Evolutionary conservation across 2,113 vertebrate genomes (phyloP).

Genomic region (Nesogale talazaci): DNA sequence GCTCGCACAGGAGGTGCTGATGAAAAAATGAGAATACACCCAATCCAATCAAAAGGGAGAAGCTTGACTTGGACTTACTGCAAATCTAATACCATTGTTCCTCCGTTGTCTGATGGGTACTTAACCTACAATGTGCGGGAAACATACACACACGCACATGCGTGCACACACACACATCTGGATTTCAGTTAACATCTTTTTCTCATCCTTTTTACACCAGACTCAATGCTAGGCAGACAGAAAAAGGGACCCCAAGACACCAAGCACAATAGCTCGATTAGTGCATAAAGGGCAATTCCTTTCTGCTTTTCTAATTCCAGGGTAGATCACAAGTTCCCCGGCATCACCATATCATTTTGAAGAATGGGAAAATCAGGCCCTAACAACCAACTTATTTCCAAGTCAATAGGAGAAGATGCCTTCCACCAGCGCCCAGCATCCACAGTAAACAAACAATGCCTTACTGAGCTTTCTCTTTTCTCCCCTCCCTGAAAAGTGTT

Average conservation of each 20-base stretch:
- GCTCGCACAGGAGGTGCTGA: slow-evolving; percentile 82
- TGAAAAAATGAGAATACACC: slow-evolving; percentile 82
- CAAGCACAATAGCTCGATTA: slow-evolving; percentile 64
- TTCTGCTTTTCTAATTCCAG: slow-evolving; percentile 71
- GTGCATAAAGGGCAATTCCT: slow-evolving; percentile 59
- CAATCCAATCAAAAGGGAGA: slow-evolving; percentile 82
- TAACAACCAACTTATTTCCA: slow-evolving; percentile 77
- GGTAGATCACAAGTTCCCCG: slow-evolving; percentile 68
- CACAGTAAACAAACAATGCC: slow-evolving; percentile 34
- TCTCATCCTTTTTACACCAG: not conserved
- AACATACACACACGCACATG: not conserved
- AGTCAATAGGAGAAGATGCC: slow-evolving; percentile 56
- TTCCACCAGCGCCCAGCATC: slow-evolving; percentile 45
- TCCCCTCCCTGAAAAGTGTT: slow-evolving; percentile 69
- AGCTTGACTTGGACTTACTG: slow-evolving; percentile 76
- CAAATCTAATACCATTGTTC: slow-evolving; percentile 68
- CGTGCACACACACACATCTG: not conserved
- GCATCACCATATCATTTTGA: slow-evolving; percentile 74
- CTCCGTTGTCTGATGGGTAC: slow-evolving; percentile 56
- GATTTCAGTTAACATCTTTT: slow-evolving; percentile 75
- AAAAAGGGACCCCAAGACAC: slow-evolving; percentile 65
- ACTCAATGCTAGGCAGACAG: slow-evolving; percentile 57
- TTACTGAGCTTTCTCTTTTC: slow-evolving; percentile 4
- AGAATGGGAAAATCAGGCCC: slow-evolving; percentile 74
- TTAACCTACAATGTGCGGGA: slow-evolving; percentile 63